phyloP scores from a whole-genome alignment of 2,797 vertebrate genomes.

The Labeo calbasu region DNA sequence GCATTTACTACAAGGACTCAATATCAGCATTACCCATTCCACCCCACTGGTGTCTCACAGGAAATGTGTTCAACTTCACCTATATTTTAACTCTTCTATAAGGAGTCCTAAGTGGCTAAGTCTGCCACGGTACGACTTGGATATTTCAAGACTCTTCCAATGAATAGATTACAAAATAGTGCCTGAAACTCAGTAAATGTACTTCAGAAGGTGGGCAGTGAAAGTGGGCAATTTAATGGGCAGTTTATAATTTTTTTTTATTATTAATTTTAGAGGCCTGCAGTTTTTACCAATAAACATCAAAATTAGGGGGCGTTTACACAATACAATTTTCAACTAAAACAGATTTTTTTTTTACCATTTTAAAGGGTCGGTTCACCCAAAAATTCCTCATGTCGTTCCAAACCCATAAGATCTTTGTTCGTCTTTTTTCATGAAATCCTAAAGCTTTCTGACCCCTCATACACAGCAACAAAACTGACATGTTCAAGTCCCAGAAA shows the following conservation, averaged over 20 bases:
- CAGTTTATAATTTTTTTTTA: neutral
- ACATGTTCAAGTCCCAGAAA: too few relatives aligned
- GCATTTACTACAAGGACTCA: slow-evolving; percentile 12
- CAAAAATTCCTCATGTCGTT: too few relatives aligned
- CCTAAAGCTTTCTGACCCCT: too few relatives aligned
- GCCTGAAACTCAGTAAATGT: neutral
- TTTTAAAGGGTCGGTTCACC: too few relatives aligned
- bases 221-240: too few relatives aligned
- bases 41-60: slow-evolving; percentile 24
- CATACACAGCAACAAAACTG: too few relatives aligned
- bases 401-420: too few relatives aligned
- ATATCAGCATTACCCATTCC: slow-evolving; percentile 24
- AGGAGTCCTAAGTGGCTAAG: neutral
- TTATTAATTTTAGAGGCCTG: neutral
- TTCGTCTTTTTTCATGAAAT: too few relatives aligned
- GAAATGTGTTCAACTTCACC: slow-evolving; percentile 36
- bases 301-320: neutral
- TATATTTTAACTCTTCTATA: slow-evolving; percentile 26
- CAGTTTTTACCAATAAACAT: neutral
- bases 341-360: neutral
- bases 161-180: neutral
- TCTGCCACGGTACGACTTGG: neutral
- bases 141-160: neutral
- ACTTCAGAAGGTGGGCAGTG: neutral
- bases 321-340: neutral